Base-by-base conservation (phyloP, 35 echinoderm and acorn worm species). In the Holothuria glaberrima region DNA sequence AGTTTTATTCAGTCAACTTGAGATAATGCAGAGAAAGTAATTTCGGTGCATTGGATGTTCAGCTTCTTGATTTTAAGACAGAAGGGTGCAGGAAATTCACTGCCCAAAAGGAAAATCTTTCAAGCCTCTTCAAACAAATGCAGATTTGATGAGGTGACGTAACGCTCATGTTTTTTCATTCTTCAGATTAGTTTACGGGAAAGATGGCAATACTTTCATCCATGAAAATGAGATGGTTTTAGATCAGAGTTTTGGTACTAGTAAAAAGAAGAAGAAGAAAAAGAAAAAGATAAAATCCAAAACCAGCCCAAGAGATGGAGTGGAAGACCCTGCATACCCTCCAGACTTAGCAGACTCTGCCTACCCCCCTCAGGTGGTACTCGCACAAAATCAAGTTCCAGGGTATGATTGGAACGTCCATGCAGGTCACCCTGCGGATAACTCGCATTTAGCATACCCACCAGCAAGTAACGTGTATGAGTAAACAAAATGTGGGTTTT, bases 191-290 rank as follows among this genome's bases (percentile, higher is more conserved):
- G 34, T 75, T 5, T 75, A 75, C 20, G 71, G 14, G 10, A 5
- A 75, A 46, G 33, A 75, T 46, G 71, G 71, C 10, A 75, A 24
- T 44, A 75, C 71, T 21, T 75, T 75, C 17, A 41, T 75, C 3
- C 33, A 41, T 21, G 71, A 22, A 36, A 44, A 75, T 44, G 71
- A 33, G 33, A 75, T 75, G 46, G 33, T 30, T 21, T 30, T 75
- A 44, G 46, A 75, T 20, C 33, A 75, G 18, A 41, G 30, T 41
- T 38, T 75, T 10, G 35, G 33, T 19, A 14, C 71, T 9, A 24
- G 30, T 21, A 36, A 75, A 75, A 75, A 75, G 33, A 75, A 75
- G 38, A 75, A 75, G 24, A 41, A 41, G 33, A 78, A 78, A 48
- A 78, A 48, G 74, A 54, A 46, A 22, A 76, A 78, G 74, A 52